phyloP scores from a whole-genome alignment of 2,113 vertebrate genomes.

The Chlorodrepanis virens region DNA sequence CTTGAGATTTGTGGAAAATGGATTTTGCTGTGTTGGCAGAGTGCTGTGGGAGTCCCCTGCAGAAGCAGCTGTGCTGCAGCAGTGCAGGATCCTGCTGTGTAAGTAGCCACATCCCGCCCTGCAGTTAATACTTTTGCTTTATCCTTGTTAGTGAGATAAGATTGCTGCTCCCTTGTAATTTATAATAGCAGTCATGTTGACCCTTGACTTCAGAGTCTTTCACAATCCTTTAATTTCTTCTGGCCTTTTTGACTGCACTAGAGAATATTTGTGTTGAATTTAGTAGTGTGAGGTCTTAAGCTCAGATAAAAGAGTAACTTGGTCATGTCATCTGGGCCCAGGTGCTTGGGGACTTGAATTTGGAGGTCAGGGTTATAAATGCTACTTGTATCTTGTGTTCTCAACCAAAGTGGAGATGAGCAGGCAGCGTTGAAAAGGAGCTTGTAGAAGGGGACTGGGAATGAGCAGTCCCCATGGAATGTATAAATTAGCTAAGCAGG shows the following conservation, averaged over 20 bases:
- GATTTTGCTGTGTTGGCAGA: not conserved
- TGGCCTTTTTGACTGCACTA: not conserved
- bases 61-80: not conserved
- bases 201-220: not conserved
- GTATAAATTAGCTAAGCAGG: not conserved
- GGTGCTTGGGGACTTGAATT: not conserved
- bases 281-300: not conserved
- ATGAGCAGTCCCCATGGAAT: not conserved
- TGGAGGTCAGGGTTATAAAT: not conserved
- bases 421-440: not conserved
- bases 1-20: not conserved
- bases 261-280: not conserved
- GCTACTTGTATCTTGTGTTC: rapidly evolving
- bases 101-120: not conserved
- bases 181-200: not conserved
- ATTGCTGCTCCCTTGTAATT: not conserved
- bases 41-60: not conserved
- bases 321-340: not conserved
- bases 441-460: not conserved
- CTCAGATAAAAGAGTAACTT: not conserved
- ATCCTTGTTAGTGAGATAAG: not conserved
- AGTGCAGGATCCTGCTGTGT: not conserved
- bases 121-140: not conserved
- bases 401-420: not conserved
- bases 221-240: not conserved